Evolutionary conservation across 2,113 vertebrate species (phyloP).

Genomic region (Toxotes chatareus): DNA sequence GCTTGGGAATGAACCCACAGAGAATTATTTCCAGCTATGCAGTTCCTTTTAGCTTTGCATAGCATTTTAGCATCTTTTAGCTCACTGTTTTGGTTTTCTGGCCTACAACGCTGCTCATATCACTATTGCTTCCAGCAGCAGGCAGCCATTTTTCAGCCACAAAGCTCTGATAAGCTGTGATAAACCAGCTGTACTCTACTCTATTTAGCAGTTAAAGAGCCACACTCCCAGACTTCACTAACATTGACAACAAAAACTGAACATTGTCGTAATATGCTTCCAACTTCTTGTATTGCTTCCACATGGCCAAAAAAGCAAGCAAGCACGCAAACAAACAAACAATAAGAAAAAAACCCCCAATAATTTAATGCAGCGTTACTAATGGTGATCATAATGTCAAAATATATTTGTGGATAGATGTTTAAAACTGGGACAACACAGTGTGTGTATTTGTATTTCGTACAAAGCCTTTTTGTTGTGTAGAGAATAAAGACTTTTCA

Average conservation of each 20-base stretch:
- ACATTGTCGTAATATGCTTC: background rate
- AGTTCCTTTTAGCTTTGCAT: too few relatives aligned
- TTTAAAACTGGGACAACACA: background rate
- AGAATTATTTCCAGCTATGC: too few relatives aligned
- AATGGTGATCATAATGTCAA: background rate
- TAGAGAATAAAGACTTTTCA: background rate
- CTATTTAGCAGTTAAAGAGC: too few relatives aligned
- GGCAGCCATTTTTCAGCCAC: too few relatives aligned
- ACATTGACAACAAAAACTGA: background rate
- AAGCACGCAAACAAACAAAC: background rate
- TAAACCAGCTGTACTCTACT: too few relatives aligned
- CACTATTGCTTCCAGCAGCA: too few relatives aligned
- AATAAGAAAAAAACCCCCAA: background rate
- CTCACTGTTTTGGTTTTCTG: too few relatives aligned
- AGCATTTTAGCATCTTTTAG: too few relatives aligned
- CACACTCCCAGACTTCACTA: background rate
- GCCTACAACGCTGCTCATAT: too few relatives aligned
- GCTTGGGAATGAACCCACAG: background rate
- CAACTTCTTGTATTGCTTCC: background rate
- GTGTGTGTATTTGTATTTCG: background rate
- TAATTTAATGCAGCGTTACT: slow-evolving; percentile 1
- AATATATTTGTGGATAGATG: background rate
- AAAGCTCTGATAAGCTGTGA: too few relatives aligned
- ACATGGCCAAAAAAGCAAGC: background rate
- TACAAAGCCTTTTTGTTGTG: background rate